Base-by-base conservation (phyloP, 2,888 invertebrate species). In the Epicampocera succincta region DNA sequence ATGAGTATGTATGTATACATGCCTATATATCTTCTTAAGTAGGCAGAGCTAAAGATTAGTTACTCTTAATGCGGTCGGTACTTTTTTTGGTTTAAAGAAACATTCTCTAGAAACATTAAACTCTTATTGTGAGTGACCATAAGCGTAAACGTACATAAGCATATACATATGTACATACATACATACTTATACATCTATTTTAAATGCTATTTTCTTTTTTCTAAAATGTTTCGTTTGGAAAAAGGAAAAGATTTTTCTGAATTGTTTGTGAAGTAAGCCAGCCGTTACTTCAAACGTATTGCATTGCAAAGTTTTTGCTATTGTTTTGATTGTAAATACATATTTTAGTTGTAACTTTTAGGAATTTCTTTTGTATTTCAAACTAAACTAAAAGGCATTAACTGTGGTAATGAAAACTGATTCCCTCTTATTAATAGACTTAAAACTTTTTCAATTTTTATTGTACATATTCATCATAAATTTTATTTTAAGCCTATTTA, bases 51-150 rank as follows among this genome's bases (percentile, higher is more conserved):
- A 56, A 50, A 63, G n/a, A 58, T 56, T 56, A 58, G 65, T 74
- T 74, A 38, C 48, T 48, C 74, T 65, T 65, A 38, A 25, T 74
- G 65, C 11, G 25, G 44, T 38, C 38, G 54, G 33, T 48, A 12
- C 19, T 13, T 42, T 13, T 42, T 72, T 61, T 46, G 33, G 46
- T 72, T 5, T 44, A 17, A 44, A 71, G 33, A 54, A n/a, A 9
- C 21, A 46, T 46, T 56, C 44, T 61, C 21, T 40, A 17, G 40
- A 42, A 60, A 72, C 25, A 50, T 9, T 29, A 38, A 44, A 56
- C 38, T 46, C 56, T 54, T 63, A 52, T 63, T 46, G 44, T 50
- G 25, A 19, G n/a, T 42, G 25, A 60, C 2, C 25, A 71, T 50
- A 71, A 71, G 60, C 60, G 40, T 71, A 40, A 60, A 69, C 13